phyloP scores from a whole-genome alignment of 2,888 invertebrate species.

The Latheticus oryzae region DNA sequence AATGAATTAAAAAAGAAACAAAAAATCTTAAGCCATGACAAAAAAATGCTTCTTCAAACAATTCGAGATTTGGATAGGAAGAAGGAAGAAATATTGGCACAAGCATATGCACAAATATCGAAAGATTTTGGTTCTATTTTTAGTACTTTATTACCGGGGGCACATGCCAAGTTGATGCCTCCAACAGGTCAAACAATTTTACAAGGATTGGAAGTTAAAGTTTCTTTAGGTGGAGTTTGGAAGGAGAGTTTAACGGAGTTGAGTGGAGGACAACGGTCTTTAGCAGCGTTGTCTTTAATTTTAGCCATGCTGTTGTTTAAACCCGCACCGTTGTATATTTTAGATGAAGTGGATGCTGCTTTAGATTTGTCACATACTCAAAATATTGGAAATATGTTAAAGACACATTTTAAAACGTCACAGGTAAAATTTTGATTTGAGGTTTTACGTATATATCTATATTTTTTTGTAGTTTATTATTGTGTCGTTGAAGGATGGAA shows the following conservation, averaged over 20 bases:
- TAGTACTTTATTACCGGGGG: slow-evolving; percentile 88
- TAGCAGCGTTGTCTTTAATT: slow-evolving; percentile 95
- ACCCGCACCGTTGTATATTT: slow-evolving; percentile 97
- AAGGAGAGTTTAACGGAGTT: slow-evolving; percentile 96
- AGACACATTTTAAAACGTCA: slow-evolving; percentile 88
- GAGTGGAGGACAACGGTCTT: slow-evolving; percentile 95
- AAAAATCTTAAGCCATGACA: slow-evolving; percentile 79
- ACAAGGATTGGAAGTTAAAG: slow-evolving; percentile 90
- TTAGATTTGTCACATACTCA: slow-evolving; percentile 98
- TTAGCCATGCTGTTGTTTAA: slow-evolving; percentile 96
- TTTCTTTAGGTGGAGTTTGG: slow-evolving; percentile 94
- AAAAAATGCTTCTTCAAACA: slow-evolving; percentile 77
- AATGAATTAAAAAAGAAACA: slow-evolving; percentile 74
- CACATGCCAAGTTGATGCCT: slow-evolving; percentile 86
- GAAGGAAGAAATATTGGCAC: slow-evolving; percentile 83
- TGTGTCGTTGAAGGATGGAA: slow-evolving; percentile 98
- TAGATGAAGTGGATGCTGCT: slow-evolving; percentile 99
- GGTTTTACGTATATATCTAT: slow-evolving; percentile 1
- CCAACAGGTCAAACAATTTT: slow-evolving; percentile 79
- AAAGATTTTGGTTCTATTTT: slow-evolving; percentile 96
- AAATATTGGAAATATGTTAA: slow-evolving; percentile 97
- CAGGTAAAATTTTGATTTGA: slow-evolving; percentile 69
- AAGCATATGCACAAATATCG: slow-evolving; percentile 90
- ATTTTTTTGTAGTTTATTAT: slow-evolving; percentile 86
- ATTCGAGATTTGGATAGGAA: slow-evolving; percentile 92